Base-by-base conservation (phyloP, 2,797 vertebrate genomes). In the Periophthalmus magnuspinnatus region DNA sequence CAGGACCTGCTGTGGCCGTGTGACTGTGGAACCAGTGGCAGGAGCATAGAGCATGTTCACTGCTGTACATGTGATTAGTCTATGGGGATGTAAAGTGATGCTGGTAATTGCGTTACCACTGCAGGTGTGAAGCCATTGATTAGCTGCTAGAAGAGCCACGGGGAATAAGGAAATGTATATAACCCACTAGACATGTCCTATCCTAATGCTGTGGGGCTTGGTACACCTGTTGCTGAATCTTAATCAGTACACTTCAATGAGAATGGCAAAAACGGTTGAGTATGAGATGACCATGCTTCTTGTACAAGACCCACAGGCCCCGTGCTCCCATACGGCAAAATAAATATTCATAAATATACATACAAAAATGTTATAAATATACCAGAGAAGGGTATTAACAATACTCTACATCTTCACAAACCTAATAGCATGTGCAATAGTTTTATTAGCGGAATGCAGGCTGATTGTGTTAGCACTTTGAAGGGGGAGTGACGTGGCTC, bases 51-150 rank as follows among this genome's bases (percentile, higher is more conserved):
- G n/a, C 28, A 28, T 28, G 28, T 65, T 50, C 63, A 19, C 24
- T 9, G 13, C 24, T 32, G 45, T 5, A 45, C 38, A 16, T 48
- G 45, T 64, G 62, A 17, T 17, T 14, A 48, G 17, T 56, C 52
- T 55, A 4, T 9, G 13, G 21, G 56, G 38, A 36, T n/a, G 28
- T 38, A 59, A 22, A 55, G 32, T 57, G 38, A 52, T 45, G 22
- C 34, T 32, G 19, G 19, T n/a, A 56, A n/a, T 36, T 59, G 24
- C 14, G 21, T 68, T 60, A 14, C 19, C 47, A 32, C 36, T 22
- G 21, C 28, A 69, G 55, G 17, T 61, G 41, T 62, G 24, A 21
- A 54, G 24, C 24, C n/a, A 70, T 47, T 58, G 63, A 67, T 58
- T 59, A 54, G 11, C 19, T 41, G 24, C 56, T 60, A 6, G 33